These are phyloP conservation scores for Diachrysia chrysitis DNA, from an alignment of 2,888 invertebrate genomes.

Conservation along the genomic window DNA sequence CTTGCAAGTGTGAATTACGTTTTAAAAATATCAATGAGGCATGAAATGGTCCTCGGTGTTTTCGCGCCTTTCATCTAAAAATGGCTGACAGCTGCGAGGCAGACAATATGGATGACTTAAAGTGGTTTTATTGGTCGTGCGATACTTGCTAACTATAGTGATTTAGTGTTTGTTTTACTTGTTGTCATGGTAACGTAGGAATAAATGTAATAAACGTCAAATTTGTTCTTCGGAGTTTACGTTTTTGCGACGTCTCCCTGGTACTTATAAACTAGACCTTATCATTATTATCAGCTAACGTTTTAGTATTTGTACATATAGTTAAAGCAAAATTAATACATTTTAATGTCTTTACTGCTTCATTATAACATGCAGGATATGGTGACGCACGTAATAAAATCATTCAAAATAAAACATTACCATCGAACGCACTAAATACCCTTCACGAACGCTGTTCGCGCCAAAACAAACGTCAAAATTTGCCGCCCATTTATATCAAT, in stretches of 20 bases:
- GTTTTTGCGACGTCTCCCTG: too few relatives aligned
- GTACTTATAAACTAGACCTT: too few relatives aligned
- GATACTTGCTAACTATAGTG: constrained; percentile 32
- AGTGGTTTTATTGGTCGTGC: constrained; percentile 34
- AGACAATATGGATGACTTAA: constrained; percentile 27
- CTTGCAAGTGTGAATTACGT: constrained; percentile 84
- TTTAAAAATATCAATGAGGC: constrained; percentile 79
- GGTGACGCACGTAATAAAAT: constrained; percentile 26
- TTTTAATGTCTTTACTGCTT: not conserved
- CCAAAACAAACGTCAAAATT: constrained; percentile 73
- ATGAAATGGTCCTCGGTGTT: constrained; percentile 76
- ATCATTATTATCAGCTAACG: too few relatives aligned
- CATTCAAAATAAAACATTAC: constrained; percentile 37
- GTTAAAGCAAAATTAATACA: not conserved
- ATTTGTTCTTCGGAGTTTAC: not conserved
- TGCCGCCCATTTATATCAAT: constrained; percentile 75
- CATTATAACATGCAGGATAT: constrained; percentile 2
- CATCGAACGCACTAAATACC: constrained; percentile 46
- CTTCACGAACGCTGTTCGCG: constrained; percentile 59
- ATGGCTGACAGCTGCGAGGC: constrained; percentile 63
- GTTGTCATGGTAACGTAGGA: not conserved
- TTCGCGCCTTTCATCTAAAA: constrained; percentile 80
- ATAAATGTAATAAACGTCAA: not conserved
- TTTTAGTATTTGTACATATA: too few relatives aligned
- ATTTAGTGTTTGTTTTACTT: constrained; percentile 8